Evolutionary conservation across 1,140 invertebrate genomes (phyloP).

Genomic region (Teleopsis dalmanni): DNA sequence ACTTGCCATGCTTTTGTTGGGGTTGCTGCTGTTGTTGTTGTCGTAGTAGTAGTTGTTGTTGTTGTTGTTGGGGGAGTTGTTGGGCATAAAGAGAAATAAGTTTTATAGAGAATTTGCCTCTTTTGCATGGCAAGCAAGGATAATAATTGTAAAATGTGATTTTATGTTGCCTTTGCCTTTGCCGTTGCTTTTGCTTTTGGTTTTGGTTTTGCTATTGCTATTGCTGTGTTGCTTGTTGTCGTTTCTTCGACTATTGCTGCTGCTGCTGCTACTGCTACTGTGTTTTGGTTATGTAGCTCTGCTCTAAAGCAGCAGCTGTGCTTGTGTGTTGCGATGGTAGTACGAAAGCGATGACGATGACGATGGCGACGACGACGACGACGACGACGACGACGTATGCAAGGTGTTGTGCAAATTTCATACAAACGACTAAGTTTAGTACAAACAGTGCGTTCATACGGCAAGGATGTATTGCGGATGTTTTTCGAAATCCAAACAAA

Average conservation of each 20-base stretch:
- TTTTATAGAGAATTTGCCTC: no score
- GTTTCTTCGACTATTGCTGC: background rate
- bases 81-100: no score
- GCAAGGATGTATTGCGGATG: conserved; percentile 12
- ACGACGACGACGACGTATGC: background rate
- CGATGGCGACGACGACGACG: conserved; percentile 1
- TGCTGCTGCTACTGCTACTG: background rate
- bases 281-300: background rate
- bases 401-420: conserved; percentile 7
- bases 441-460: conserved; percentile 15
- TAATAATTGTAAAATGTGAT: no score
- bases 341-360: background rate
- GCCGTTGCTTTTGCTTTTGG: no score
- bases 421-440: conserved; percentile 11
- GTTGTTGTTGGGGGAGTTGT: no score
- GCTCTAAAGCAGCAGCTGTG: background rate
- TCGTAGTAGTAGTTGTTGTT: no score
- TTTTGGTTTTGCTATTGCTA: no score
- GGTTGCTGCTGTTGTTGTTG: no score
- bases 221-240: background rate
- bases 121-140: no score
- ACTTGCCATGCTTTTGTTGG: no score
- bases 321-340: background rate
- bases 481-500: no score
- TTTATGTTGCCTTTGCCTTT: no score